Conservation (phyloP, 2,797 vertebrate genomes). For the Macropodus opercularis region DNA sequence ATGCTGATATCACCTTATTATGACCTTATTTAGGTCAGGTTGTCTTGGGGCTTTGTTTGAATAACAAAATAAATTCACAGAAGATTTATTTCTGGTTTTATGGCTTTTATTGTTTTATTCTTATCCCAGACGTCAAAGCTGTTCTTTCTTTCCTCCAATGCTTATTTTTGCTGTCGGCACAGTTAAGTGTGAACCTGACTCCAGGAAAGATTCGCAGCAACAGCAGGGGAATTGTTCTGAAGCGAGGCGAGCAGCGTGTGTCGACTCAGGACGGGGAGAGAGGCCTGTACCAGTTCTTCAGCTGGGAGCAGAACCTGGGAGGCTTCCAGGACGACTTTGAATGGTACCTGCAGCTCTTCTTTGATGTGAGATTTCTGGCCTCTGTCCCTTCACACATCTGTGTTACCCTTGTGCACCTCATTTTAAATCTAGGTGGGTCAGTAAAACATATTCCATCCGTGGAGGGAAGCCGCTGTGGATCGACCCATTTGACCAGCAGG, state of each 20-base stretch:
- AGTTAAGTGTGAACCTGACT: conserved; percentile 82
- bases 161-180: conserved; percentile 8
- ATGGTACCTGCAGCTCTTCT: conserved; percentile 77
- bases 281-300: conserved; percentile 84
- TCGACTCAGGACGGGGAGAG: conserved; percentile 64
- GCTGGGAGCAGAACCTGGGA: conserved; percentile 80
- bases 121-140: not conserved
- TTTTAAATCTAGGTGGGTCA: conserved; percentile 84
- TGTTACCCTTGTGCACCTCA: not conserved
- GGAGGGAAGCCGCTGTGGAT: conserved; percentile 92
- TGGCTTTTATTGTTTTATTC: not conserved
- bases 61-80: not conserved
- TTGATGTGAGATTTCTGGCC: not conserved
- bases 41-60: conserved; percentile 4
- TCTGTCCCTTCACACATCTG: not conserved
- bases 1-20: not conserved
- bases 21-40: conserved; percentile 2
- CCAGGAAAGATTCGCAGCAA: conserved; percentile 87
- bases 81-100: not conserved
- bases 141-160: not conserved
- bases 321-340: conserved; percentile 92
- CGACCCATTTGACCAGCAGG: conserved; percentile 82
- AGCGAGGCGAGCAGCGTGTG: conserved; percentile 55
- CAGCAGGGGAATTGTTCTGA: conserved; percentile 77
- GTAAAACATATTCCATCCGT: conserved; percentile 78